Conservation (phyloP, 2,888 invertebrate genomes). For the Nysson spinosus region DNA sequence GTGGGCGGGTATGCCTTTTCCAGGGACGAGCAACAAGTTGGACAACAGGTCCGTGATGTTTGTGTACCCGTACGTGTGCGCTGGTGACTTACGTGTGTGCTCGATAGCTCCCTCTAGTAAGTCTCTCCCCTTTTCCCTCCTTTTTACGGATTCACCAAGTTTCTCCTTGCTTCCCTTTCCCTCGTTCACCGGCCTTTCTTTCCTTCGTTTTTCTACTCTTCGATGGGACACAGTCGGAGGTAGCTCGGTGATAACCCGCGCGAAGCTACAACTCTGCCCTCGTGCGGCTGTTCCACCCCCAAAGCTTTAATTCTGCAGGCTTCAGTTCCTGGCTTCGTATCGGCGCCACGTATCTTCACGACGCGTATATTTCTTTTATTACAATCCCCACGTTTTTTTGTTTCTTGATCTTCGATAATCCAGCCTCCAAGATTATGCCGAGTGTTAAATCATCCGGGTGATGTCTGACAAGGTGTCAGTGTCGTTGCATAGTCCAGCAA, state of each 20-base stretch:
- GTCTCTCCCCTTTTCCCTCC: conserved; percentile 22
- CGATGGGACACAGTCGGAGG: not conserved
- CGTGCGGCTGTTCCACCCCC: conserved; percentile 34
- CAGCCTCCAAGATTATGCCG: too few species aligned
- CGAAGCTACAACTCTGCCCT: conserved; percentile 49
- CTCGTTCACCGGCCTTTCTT: conserved; percentile 2
- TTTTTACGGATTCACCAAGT: conserved; percentile 1
- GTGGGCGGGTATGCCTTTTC: conserved; percentile 57
- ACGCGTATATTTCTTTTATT: not conserved
- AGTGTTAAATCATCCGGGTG: too few species aligned
- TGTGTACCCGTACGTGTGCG: conserved; percentile 61
- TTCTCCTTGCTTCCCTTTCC: conserved; percentile 8
- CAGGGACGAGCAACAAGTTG: conserved; percentile 76
- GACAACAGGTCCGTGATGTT: conserved; percentile 75
- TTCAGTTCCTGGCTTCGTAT: too few species aligned
- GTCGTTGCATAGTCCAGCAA: not conserved
- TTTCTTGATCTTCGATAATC: not conserved
- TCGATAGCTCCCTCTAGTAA: conserved; percentile 65
- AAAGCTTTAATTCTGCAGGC: not conserved
- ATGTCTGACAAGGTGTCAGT: too few species aligned
- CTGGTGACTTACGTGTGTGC: conserved; percentile 63
- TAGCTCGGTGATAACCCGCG: conserved; percentile 17
- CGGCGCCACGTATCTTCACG: not conserved
- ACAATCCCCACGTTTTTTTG: not conserved
- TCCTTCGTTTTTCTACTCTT: conserved; percentile 1